A percentile compares a stretch with the other conserved stretches of the same genome.
These are phyloP conservation scores for Eucriotettix oculatus DNA, from an alignment of 2,888 invertebrate species.

Conservation along the genomic window DNA sequence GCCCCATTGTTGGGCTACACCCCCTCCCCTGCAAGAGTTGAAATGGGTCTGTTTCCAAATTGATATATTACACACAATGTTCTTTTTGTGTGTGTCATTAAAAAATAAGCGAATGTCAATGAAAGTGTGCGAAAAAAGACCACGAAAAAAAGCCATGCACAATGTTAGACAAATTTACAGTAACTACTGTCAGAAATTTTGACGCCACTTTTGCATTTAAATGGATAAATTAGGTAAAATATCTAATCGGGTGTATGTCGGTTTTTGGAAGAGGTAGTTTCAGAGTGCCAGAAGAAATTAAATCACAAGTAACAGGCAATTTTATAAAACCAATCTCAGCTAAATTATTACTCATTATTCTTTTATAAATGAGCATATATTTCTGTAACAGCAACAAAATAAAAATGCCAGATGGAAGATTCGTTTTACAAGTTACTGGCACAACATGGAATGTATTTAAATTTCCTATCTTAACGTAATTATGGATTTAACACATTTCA, in stretches of 20 bases:
- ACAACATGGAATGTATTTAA: no score
- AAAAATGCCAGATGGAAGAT: no score
- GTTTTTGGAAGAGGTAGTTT: background rate
- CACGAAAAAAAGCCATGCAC: slow-evolving; percentile 12
- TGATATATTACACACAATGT: background rate
- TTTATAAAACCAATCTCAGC: no score
- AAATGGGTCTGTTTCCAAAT: background rate
- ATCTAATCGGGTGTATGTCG: background rate
- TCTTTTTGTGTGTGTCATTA: background rate
- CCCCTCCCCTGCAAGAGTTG: slow-evolving; percentile 6
- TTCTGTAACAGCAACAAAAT: no score
- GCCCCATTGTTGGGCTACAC: slow-evolving; percentile 6
- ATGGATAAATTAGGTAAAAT: background rate
- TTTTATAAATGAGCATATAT: no score
- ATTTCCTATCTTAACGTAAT: no score
- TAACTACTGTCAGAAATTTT: background rate
- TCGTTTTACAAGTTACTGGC: no score
- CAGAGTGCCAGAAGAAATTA: slow-evolving; percentile 12
- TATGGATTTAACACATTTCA: no score
- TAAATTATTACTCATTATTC: no score
- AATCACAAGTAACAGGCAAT: background rate
- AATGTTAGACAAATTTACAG: slow-evolving; percentile 1
- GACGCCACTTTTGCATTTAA: background rate
- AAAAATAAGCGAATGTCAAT: slow-evolving; percentile 1
- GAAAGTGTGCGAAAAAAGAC: slow-evolving; percentile 8